phyloP scores from a whole-genome alignment of 2,113 vertebrate species.

The Actinemys pallida region DNA sequence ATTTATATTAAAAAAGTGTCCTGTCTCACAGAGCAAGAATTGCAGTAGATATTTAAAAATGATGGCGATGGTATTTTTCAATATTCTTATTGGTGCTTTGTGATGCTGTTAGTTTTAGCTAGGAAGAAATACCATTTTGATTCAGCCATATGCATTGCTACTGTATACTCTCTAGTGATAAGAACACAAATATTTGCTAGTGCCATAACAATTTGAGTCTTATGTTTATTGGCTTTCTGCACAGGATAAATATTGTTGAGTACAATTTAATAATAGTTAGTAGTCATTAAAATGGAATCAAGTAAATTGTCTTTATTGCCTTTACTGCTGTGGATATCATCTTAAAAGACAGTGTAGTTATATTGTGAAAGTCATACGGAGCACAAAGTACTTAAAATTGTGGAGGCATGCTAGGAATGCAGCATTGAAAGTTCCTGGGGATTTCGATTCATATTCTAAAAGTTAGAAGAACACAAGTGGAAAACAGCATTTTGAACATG shows the following conservation, averaged over 20 bases:
- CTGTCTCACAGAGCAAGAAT: neutral
- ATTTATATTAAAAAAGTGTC: neutral
- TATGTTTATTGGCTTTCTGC: neutral
- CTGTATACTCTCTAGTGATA: neutral
- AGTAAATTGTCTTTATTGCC: neutral
- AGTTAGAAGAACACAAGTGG: conserved; percentile 5
- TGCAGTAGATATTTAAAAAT: neutral
- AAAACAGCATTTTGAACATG: conserved; percentile 19
- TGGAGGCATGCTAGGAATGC: neutral
- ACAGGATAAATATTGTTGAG: neutral
- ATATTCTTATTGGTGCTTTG: neutral
- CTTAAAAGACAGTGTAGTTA: neutral
- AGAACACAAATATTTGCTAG: conserved; percentile 15
- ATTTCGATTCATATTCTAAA: conserved; percentile 24
- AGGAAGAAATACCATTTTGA: neutral
- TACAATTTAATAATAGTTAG: neutral
- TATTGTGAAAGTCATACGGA: neutral
- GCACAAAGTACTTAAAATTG: conserved; percentile 6
- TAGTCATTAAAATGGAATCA: neutral
- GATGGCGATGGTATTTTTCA: neutral
- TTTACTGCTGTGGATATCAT: conserved; percentile 4
- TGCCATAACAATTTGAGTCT: neutral
- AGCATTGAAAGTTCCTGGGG: neutral
- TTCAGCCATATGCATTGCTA: neutral
- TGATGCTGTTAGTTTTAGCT: neutral